Evolutionary conservation across 1,140 invertebrate species (phyloP).

Genomic region (Mactra quadrangularis): DNA sequence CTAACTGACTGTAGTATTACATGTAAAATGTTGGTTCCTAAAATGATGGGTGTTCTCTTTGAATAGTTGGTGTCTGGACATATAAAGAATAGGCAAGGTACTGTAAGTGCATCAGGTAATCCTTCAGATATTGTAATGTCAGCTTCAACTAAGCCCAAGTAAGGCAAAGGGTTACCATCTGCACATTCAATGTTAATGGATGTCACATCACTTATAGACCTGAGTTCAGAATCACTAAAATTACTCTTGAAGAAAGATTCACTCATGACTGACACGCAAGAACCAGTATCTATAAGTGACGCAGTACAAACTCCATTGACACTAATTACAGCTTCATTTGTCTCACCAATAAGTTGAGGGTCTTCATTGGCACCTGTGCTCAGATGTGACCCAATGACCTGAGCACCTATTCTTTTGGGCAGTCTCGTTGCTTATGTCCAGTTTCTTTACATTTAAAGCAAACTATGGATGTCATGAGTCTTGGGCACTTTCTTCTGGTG

Average conservation of each 20-base stretch:
- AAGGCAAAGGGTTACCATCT: conserved; percentile 47
- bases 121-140: not conserved
- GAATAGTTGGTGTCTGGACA: conserved; percentile 37
- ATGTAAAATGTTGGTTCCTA: no score
- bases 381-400: not conserved
- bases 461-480: no score
- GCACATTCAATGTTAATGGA: conserved; percentile 44
- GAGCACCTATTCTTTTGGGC: conserved; percentile 25
- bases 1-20: conserved; percentile 16
- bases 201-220: not conserved
- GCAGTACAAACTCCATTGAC: not conserved
- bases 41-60: conserved; percentile 30
- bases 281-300: conserved; percentile 56
- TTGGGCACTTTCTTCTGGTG: not conserved
- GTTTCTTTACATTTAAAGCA: conserved; percentile 10
- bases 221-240: conserved; percentile 9
- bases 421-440: conserved; percentile 22
- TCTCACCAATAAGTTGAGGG: not conserved
- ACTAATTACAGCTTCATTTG: conserved; percentile 8
- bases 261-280: conserved; percentile 47
- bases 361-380: not conserved
- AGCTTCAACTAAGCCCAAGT: conserved; percentile 47
- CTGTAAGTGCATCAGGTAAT: not conserved
- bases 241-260: conserved; percentile 40
- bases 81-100: conserved; percentile 8